Evolutionary conservation across 2,888 invertebrate species (phyloP), one percentile per base, ranked within the genome.

Genomic region (Aphrophora alni): DNA sequence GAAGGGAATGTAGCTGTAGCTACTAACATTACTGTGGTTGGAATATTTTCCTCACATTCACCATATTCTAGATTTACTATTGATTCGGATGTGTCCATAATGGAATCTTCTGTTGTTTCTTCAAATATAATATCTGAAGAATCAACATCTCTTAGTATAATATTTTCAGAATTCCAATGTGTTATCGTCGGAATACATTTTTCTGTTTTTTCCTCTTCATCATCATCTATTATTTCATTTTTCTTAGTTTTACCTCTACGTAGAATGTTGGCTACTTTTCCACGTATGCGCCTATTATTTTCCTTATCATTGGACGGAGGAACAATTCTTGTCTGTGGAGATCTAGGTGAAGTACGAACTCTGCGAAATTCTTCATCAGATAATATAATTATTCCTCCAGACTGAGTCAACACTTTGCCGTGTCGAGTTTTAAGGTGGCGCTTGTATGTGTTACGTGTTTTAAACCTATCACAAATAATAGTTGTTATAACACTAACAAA

Each of bases 371-470:
- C 89, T 83, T 90, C 90, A 82, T 90, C 90, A 0, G 88, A 88
- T 12, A 89, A 87, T 83, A 89, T 87, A 12, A 89, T 85, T 14
- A 89, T 86, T 77, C 90, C 90, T 26, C 91, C 91, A 12, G 88
- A 88, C 8, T 90, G 90, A 4, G 91, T 91, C 28, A 91, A 86
- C 27, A 91, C 88, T 86, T 91, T 91, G 7, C 90, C 90, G 83
- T 92, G 92, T 1, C 91, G 87, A 4, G 91, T 91, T 85, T 90
- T 90, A 81, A 92, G 86, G 85, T 92, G 92, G 1, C 91, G 88
- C 84, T 92, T 92, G 86, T 91, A 92, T 0, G 91, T 91, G 85
- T 92, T 92, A 38, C 91, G 87, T 0, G 92, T 91, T 86, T 91
- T 91, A 84, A 91, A 92, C 84, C 90, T 89, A 81, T 5, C 8